Evolutionary conservation across 2,797 vertebrate genomes (phyloP), one percentile per base, ranked within the genome.

Genomic region (Enoplosus armatus): DNA sequence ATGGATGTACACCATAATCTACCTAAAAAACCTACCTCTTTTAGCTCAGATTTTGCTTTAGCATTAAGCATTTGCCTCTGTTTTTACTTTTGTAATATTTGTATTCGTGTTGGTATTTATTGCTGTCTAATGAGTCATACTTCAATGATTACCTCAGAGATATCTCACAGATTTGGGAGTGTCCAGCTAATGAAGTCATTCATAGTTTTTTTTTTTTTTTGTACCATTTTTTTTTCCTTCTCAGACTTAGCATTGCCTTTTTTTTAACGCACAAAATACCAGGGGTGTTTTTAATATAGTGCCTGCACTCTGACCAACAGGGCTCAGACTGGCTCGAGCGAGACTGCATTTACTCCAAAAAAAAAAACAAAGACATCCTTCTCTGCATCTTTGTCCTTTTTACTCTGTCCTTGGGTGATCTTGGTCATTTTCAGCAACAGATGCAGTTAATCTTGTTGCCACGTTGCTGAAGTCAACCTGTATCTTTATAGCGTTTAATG

Each of bases 41-140:
- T 91, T 95, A 94, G 92, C 94, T 93, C 92, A 90, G 90, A 92
- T 91, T 92, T 93, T 94, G 90, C 93, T 94, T 94, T 90, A 92
- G 91, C 93, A 92, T 94, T 92, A 92, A 94, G 93, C 92, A 92
- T 92, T 93, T 94, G 94, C 94, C 93, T 95, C 92, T 92, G 93
- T 95, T 95, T 95, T 94, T 94, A 94, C 93, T 95, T 95, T 95
- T 94, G 90, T 94, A 94, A 95, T 94, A 93, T 95, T 94, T 95
- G 94, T 95, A 95, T 95, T 94, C 94, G 90, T 95, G 93, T 95
- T 94, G 94, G 91, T 96, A 96, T 96, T 96, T 96, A 96, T 96
- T 96, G 93, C 92, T 93, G 93, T 94, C 92, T 94, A 94, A 95
- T 95, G 92, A 93, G 92, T 95, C 94, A 95, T 93, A 95, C 88